phyloP scores from a whole-genome alignment of 53 echinoderm and acorn worm species.

The Holothuria scabra region DNA sequence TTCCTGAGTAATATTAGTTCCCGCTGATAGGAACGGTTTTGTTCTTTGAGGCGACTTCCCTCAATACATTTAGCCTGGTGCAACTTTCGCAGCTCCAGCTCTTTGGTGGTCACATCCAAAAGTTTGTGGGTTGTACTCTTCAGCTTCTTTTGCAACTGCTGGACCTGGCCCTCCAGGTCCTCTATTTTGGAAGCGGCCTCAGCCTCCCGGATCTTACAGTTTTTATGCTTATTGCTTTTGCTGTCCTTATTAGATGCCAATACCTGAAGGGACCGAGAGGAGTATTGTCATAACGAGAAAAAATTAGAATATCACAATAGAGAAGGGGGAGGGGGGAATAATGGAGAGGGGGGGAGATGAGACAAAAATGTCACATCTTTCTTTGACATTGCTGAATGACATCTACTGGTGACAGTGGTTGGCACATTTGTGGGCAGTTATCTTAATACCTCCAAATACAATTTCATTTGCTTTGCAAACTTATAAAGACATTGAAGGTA shows the following conservation, averaged over 20 bases:
- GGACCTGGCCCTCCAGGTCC: slow-evolving; percentile 77
- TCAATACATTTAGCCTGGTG: slow-evolving; percentile 86
- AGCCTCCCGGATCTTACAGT: slow-evolving; percentile 40
- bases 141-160: slow-evolving; percentile 79
- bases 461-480: no score
- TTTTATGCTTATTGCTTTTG: slow-evolving; percentile 37
- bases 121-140: slow-evolving; percentile 90
- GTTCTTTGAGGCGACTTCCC: slow-evolving; percentile 82
- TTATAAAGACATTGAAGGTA: no score
- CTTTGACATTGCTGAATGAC: no score
- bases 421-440: no score
- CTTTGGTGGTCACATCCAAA: slow-evolving; percentile 88
- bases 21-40: slow-evolving; percentile 70
- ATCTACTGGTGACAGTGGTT: no score
- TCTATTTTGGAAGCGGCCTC: slow-evolving; percentile 54
- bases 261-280: slow-evolving; percentile 39
- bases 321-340: no score
- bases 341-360: no score
- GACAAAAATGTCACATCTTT: no score
- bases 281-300: slow-evolving; percentile 6
- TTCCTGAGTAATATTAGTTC: slow-evolving; percentile 77
- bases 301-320: not conserved
- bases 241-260: slow-evolving; percentile 23
- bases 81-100: slow-evolving; percentile 86
- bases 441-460: no score